phyloP scores from a whole-genome alignment of 2,888 invertebrate species.

The Ectemnius lituratus region DNA sequence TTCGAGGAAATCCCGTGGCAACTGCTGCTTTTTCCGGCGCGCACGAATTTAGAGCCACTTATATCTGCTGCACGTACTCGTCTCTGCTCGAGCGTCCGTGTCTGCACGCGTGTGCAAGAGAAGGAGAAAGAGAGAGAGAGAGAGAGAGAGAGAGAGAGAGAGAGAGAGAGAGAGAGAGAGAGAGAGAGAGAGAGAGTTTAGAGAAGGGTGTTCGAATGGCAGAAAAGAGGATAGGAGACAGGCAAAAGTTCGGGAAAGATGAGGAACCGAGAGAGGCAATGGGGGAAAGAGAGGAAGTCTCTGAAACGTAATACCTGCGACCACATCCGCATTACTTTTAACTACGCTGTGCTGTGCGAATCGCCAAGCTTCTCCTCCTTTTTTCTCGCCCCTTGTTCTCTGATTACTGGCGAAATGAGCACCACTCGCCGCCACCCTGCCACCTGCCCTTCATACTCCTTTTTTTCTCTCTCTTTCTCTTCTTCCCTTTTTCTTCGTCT shows the following conservation, averaged over 20 bases:
- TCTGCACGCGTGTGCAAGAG: no score
- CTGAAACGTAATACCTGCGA: conserved; percentile 58
- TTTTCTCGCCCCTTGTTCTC: conserved; percentile 4
- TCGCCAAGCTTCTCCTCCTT: background rate
- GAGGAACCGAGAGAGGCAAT: no score
- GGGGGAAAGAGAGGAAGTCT: conserved; percentile 45
- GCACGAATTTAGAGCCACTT: conserved; percentile 67
- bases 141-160: no score
- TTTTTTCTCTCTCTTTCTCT: background rate
- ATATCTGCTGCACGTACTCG: conserved; percentile 55
- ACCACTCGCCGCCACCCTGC: conserved; percentile 1
- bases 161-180: no score
- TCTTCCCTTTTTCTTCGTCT: background rate
- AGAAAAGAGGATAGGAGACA: conserved; percentile 14
- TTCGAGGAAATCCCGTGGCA: conserved; percentile 20
- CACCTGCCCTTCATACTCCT: background rate
- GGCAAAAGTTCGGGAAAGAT: conserved; percentile 1
- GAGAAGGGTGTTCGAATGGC: no score
- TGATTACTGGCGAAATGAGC: background rate
- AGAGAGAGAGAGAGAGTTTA: no score
- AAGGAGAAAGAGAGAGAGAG: no score
- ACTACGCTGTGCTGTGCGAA: conserved; percentile 23
- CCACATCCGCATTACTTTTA: conserved; percentile 60
- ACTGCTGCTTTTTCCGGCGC: conserved; percentile 21
- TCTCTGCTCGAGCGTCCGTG: no score